Conservation (phyloP, 2,113 vertebrate genomes). For the Hassar affinis region DNA sequence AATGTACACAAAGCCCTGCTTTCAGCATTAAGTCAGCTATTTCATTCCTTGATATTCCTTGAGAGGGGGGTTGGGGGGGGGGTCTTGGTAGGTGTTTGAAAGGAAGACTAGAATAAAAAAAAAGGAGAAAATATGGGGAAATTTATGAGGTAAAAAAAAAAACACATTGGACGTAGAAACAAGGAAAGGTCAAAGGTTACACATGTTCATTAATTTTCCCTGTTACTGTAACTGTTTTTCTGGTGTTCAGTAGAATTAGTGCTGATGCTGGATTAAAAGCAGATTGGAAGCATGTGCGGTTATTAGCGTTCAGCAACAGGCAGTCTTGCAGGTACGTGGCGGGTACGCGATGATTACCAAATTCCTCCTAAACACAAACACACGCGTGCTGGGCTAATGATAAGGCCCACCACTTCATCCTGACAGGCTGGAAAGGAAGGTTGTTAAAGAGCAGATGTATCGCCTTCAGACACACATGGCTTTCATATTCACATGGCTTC, state of each 20-base stretch:
- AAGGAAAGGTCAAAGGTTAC: neutral
- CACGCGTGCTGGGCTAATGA: slow-evolving; percentile 59
- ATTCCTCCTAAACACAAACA: slow-evolving; percentile 35
- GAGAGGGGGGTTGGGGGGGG: no score
- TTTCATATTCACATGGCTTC: slow-evolving; percentile 62
- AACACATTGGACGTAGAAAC: neutral
- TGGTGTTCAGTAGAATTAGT: neutral
- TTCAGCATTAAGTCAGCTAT: slow-evolving; percentile 29
- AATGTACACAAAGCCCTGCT: neutral
- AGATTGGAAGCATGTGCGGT: slow-evolving; percentile 24
- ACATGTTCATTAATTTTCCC: neutral
- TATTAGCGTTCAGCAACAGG: slow-evolving; percentile 1
- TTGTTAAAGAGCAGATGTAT: slow-evolving; percentile 72
- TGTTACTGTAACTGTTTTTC: neutral
- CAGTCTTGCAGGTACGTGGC: neutral
- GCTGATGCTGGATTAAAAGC: slow-evolving; percentile 2
- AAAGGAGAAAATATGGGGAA: neutral
- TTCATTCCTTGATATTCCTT: neutral
- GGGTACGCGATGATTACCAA: neutral
- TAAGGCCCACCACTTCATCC: slow-evolving; percentile 47
- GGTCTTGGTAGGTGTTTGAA: neutral
- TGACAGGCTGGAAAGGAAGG: slow-evolving; percentile 54
- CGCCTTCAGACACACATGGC: slow-evolving; percentile 59
- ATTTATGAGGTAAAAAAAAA: no score
- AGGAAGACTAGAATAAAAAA: neutral